Conservation (phyloP, 2,113 vertebrate species). For the Chamaea fasciata region DNA sequence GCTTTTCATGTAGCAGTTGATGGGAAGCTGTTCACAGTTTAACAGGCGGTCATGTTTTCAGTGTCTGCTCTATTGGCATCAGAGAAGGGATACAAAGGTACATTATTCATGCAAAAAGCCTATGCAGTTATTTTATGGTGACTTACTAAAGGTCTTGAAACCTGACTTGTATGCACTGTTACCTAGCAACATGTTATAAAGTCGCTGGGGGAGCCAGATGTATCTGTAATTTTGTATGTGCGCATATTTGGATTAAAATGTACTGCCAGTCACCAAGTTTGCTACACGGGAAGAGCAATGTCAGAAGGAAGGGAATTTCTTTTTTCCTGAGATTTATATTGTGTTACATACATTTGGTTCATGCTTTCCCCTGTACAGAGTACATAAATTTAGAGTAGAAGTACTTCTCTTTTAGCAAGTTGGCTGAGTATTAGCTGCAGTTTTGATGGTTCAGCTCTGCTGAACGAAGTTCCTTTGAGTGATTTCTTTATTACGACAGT, state of each 20-base stretch:
- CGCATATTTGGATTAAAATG: conserved; percentile 75
- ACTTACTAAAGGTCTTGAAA: conserved; percentile 80
- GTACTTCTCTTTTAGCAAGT: conserved; percentile 7
- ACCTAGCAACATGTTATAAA: conserved; percentile 85
- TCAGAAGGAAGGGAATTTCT: conserved; percentile 43
- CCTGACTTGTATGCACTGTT: conserved; percentile 84
- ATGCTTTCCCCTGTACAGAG: background rate
- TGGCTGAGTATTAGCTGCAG: background rate
- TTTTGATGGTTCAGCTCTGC: background rate
- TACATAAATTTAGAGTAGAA: background rate
- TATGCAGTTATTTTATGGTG: conserved; percentile 77
- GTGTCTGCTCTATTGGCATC: conserved; percentile 67
- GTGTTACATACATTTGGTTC: conserved; percentile 15
- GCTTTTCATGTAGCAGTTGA: conserved; percentile 36
- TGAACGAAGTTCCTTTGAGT: background rate
- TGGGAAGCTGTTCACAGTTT: conserved; percentile 55
- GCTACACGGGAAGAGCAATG: conserved; percentile 23
- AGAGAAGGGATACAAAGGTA: conserved; percentile 70
- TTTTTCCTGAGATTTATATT: background rate
- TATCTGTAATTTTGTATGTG: conserved; percentile 75
- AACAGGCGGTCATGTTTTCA: conserved; percentile 55
- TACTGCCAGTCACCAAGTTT: conserved; percentile 66
- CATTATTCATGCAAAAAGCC: conserved; percentile 77
- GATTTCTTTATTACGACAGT: conserved; percentile 35
- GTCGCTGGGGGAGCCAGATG: conserved; percentile 75